Conservation (phyloP, 53 echinoderm and acorn worm species). For the Echinometra lucunter region DNA sequence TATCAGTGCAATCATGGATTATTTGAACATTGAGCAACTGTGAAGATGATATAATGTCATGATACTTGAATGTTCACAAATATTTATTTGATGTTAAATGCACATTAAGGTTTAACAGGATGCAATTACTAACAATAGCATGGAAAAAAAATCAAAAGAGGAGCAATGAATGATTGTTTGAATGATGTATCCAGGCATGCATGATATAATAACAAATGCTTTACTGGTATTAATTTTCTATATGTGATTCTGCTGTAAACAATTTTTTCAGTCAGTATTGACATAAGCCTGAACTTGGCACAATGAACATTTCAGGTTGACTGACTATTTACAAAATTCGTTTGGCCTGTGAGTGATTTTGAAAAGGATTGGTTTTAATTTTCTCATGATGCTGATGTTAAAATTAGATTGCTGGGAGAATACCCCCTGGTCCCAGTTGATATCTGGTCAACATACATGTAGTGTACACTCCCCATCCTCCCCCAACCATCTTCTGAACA, state of each 20-base stretch:
- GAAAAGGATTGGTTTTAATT: background rate
- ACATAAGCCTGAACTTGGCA: background rate
- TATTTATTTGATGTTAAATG: background rate
- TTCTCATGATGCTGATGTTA: background rate
- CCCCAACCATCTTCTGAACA: too few relatives aligned
- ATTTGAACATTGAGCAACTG: background rate
- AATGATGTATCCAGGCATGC: background rate
- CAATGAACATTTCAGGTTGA: background rate
- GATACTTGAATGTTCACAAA: too few relatives aligned
- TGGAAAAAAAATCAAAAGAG: background rate
- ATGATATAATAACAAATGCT: background rate
- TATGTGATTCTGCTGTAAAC: background rate
- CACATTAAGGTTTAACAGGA: background rate
- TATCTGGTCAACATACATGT: too few relatives aligned
- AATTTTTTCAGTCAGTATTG: background rate
- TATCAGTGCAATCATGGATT: background rate
- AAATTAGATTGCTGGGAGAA: too few relatives aligned
- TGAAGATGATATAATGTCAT: too few relatives aligned
- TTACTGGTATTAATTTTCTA: background rate
- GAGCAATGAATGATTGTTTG: too few relatives aligned
- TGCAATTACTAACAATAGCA: background rate
- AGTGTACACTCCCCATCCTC: too few relatives aligned
- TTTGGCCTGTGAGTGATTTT: background rate
- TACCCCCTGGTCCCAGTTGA: too few relatives aligned
- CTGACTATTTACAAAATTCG: too few relatives aligned